Conservation (phyloP, 2,888 invertebrate genomes). For the Mythimna loreyi region DNA sequence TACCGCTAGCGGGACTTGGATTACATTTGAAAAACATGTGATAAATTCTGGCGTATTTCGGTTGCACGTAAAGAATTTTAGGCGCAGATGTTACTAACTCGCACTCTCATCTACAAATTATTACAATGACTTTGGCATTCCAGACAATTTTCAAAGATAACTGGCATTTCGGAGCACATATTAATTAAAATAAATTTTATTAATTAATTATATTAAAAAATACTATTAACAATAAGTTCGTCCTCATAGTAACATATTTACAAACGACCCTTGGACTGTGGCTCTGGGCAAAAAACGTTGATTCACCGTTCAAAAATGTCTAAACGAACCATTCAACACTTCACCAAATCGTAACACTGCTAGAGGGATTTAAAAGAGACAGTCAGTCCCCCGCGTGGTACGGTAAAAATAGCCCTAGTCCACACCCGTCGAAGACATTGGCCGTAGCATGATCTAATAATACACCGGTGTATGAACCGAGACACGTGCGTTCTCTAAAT, state of each 20-base stretch:
- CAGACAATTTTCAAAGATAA: background rate
- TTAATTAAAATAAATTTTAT: background rate
- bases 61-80: background rate
- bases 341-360: slow-evolving; percentile 47
- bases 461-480: slow-evolving; percentile 68
- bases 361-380: slow-evolving; percentile 63
- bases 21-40: slow-evolving; percentile 23
- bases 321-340: slow-evolving; percentile 31
- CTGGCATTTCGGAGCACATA: background rate
- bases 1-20: slow-evolving; percentile 31
- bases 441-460: slow-evolving; percentile 68
- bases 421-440: slow-evolving; percentile 69
- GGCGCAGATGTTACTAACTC: background rate
- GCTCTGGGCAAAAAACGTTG: background rate
- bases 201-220: too few relatives aligned
- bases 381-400: slow-evolving; percentile 69
- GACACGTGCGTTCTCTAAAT: slow-evolving; percentile 63
- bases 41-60: slow-evolving; percentile 30
- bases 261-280: slow-evolving; percentile 1
- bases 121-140: background rate
- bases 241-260: background rate
- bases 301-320: slow-evolving; percentile 18
- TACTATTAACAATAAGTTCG: too few relatives aligned
- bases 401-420: slow-evolving; percentile 65
- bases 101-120: background rate